These are phyloP conservation scores for Uromys caudimaculatus DNA, from an alignment of 2,797 vertebrate genomes.

Conservation along the genomic window DNA sequence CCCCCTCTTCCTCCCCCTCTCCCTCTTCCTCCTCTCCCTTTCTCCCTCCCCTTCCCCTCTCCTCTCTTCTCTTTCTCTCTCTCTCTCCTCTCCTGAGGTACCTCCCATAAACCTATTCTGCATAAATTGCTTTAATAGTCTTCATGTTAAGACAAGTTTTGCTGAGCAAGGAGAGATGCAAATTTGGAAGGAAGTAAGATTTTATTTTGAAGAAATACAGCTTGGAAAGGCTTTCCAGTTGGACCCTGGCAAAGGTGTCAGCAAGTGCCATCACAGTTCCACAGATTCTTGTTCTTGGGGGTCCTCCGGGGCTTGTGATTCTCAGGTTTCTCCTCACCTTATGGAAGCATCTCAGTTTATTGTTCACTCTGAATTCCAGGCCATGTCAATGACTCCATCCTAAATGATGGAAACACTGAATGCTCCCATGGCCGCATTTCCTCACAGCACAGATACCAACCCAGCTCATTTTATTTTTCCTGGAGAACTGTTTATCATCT, in stretches of 20 bases:
- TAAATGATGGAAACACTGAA: not conserved
- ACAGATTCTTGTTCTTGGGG: not conserved
- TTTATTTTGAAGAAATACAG: constrained; percentile 85
- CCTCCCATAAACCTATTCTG: not conserved
- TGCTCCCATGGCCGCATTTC: not conserved
- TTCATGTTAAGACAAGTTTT: constrained; percentile 73
- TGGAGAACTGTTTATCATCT: not conserved
- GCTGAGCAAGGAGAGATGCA: constrained; percentile 79
- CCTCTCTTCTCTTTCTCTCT: fast-evolving
- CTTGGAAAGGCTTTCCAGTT: constrained; percentile 76
- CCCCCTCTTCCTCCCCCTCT: not conserved
- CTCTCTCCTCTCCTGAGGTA: not conserved
- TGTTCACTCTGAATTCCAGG: not conserved
- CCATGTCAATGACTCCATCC: not conserved
- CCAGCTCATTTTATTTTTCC: not conserved
- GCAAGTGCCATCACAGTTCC: not conserved
- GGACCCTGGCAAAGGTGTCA: not conserved
- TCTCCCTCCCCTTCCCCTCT: fast-evolving
- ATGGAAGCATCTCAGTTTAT: not conserved
- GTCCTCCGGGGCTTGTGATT: not conserved
- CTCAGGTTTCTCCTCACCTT: not conserved
- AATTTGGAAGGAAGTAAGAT: constrained; percentile 77
- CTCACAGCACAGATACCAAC: not conserved
- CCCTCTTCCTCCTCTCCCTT: fast-evolving
- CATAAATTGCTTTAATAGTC: constrained; percentile 70